Conservation (phyloP, 2,888 invertebrate species). For the Morpho achilles region DNA sequence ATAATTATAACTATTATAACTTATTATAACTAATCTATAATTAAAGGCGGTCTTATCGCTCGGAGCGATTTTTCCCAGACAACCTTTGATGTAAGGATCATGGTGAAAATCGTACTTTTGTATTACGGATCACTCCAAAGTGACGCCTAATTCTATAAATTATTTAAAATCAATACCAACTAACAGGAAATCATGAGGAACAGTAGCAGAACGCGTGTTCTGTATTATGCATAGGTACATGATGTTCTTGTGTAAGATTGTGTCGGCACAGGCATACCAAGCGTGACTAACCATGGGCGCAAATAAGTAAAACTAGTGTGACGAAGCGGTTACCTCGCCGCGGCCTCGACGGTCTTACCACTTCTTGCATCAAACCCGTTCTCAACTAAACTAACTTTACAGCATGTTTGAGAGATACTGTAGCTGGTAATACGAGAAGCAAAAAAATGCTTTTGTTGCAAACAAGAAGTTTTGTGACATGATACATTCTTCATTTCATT, state of each 20-base stretch:
- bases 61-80: too few relatives aligned
- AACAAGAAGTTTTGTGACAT: too few relatives aligned
- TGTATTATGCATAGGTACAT: constrained; percentile 13
- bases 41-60: too few relatives aligned
- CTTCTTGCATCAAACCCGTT: constrained; percentile 68
- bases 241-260: constrained; percentile 48
- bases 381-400: constrained; percentile 20
- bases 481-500: too few relatives aligned
- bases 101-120: too few relatives aligned
- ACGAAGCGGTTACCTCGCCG: constrained; percentile 61
- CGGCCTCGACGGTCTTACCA: constrained; percentile 63
- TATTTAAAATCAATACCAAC: too few relatives aligned
- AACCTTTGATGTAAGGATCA: too few relatives aligned
- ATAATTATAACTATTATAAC: too few relatives aligned
- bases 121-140: too few relatives aligned
- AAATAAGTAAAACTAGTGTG: constrained; percentile 43
- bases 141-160: too few relatives aligned
- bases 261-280: constrained; percentile 59
- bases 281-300: constrained; percentile 63
- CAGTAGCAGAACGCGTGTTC: constrained; percentile 9
- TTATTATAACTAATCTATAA: too few relatives aligned
- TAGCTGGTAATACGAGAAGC: not conserved
- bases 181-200: constrained; percentile 13
- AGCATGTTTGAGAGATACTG: not conserved
- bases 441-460: too few relatives aligned